Conservation (phyloP, 2,113 vertebrate genomes). For the Thinocorus orbignyianus region DNA sequence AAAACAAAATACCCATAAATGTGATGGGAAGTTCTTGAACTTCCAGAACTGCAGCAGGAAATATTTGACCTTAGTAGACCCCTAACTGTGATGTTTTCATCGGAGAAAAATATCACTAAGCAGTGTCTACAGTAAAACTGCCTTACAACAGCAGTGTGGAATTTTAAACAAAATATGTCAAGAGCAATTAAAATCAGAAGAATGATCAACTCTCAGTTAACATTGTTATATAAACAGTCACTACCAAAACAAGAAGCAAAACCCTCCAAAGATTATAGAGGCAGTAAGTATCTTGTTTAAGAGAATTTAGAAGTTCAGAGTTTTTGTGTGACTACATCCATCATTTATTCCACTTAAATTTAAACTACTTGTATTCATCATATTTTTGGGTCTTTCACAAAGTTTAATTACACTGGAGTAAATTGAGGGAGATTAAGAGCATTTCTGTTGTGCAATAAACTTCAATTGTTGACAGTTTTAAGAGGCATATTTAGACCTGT, state of each 20-base stretch:
- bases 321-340: neutral
- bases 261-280: neutral
- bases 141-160: slow-evolving; percentile 58
- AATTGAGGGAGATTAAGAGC: neutral
- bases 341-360: neutral
- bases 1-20: slow-evolving; percentile 42
- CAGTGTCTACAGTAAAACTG: slow-evolving; percentile 41
- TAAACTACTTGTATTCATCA: neutral
- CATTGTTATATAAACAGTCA: slow-evolving; percentile 10
- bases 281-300: neutral
- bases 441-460: slow-evolving; percentile 6
- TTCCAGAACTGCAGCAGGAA: slow-evolving; percentile 50
- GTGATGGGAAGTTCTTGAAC: slow-evolving; percentile 61
- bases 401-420: neutral
- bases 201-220: slow-evolving; percentile 21
- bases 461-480: neutral
- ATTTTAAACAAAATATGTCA: slow-evolving; percentile 62
- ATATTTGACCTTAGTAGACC: slow-evolving; percentile 57
- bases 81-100: slow-evolving; percentile 60
- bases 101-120: slow-evolving; percentile 51
- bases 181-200: slow-evolving; percentile 55
- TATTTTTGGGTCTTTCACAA: neutral
- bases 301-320: neutral
- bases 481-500: neutral
- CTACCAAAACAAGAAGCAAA: slow-evolving; percentile 13